A percentile compares a stretch with the other conserved stretches of the same genome.
Conservation (phyloP, 2,797 vertebrate genomes). For the Typhlichthys subterraneus region DNA sequence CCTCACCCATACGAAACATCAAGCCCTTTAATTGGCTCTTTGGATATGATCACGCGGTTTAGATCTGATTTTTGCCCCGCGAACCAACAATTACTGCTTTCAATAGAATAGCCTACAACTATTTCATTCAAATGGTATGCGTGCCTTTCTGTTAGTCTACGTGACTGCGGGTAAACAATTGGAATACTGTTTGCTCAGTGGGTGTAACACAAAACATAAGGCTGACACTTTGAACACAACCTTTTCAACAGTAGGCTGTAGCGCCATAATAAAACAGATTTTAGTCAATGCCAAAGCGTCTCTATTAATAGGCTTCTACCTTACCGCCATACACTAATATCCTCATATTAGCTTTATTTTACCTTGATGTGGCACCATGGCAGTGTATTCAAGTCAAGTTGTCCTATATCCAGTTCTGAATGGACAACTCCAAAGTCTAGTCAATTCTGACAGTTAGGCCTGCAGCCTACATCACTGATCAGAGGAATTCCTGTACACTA, state of each 20-base stretch:
- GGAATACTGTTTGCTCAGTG: no score
- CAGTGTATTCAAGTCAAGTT: slow-evolving; percentile 31
- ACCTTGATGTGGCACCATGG: background rate
- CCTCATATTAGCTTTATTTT: no score
- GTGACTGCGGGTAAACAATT: no score
- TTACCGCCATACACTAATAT: no score
- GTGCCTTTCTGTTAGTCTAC: no score
- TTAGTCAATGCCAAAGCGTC: background rate
- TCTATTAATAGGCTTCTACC: no score
- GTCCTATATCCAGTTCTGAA: slow-evolving; percentile 24
- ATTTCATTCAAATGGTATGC: no score
- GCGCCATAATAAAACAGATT: no score
- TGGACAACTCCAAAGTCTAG: slow-evolving; percentile 65
- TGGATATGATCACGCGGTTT: slow-evolving; percentile 19
- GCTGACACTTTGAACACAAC: no score
- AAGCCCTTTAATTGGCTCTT: slow-evolving; percentile 62
- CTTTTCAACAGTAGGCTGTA: no score
- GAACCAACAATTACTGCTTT: background rate
- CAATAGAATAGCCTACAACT: no score
- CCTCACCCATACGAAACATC: slow-evolving; percentile 77
- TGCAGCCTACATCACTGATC: slow-evolving; percentile 33
- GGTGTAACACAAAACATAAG: no score
- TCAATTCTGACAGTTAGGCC: slow-evolving; percentile 60
- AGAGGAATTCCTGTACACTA: slow-evolving; percentile 46
- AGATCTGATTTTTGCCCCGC: background rate